Percentiles rank a stretch among this genome's conserved stretches.
Evolutionary conservation across 2,113 vertebrate genomes (phyloP).

Genomic region (Orcinus orca): DNA sequence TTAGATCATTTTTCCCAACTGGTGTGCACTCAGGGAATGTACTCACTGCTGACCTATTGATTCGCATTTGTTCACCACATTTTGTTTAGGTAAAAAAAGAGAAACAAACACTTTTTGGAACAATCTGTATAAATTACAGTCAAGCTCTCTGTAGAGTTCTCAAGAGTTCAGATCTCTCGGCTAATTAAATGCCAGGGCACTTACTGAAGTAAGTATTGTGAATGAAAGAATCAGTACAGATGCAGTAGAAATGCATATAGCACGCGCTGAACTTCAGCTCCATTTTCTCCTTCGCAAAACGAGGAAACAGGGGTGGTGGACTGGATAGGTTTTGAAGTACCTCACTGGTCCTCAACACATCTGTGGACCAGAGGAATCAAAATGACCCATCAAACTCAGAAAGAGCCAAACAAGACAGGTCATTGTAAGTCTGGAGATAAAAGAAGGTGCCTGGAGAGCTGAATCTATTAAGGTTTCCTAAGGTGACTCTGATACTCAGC

Average conservation of each 20-base stretch:
- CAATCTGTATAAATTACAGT: neutral
- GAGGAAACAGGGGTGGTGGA: neutral
- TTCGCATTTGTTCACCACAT: neutral
- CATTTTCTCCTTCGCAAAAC: neutral
- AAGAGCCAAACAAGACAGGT: neutral
- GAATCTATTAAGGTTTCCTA: neutral
- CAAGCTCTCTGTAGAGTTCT: neutral
- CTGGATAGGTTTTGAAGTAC: neutral
- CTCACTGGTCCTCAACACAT: neutral
- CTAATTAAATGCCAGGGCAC: neutral
- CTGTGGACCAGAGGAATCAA: neutral
- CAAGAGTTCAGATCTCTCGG: neutral
- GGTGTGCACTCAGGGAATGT: neutral
- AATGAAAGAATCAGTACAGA: neutral
- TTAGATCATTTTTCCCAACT: neutral
- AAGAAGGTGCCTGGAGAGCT: neutral
- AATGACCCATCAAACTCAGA: neutral
- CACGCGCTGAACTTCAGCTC: neutral
- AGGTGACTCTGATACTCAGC: neutral
- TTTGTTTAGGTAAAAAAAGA: neutral
- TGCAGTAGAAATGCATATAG: rapidly evolving
- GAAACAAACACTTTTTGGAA: neutral
- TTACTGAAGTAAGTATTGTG: neutral
- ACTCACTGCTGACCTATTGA: neutral
- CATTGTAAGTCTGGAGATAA: neutral